Conservation (phyloP, 2,888 invertebrate genomes). For the Tromatobia lineatoria region DNA sequence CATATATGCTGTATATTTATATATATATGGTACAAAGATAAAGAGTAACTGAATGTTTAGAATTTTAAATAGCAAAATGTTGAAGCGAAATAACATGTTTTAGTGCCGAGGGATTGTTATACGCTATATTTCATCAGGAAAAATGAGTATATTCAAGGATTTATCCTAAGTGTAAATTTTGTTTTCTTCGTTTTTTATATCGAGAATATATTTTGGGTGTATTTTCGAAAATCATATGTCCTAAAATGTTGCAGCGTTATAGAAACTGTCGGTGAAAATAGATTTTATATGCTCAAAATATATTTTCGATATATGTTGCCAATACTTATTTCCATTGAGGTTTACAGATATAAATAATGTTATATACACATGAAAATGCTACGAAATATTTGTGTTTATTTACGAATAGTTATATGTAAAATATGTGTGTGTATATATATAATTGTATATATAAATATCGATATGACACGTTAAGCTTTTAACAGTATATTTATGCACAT, state of each 20-base stretch:
- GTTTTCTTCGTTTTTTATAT: not conserved
- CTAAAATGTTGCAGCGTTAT: not conserved
- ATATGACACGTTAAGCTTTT: slow-evolving; percentile 61
- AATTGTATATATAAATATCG: slow-evolving; percentile 34
- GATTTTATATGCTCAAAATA: not conserved
- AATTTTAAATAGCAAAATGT: slow-evolving; percentile 41
- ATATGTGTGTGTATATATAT: slow-evolving; percentile 34
- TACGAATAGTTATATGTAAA: slow-evolving; percentile 52
- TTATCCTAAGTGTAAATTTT: not conserved
- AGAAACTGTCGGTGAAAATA: not conserved
- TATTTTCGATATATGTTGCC: slow-evolving; percentile 4
- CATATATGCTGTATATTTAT: slow-evolving; percentile 35
- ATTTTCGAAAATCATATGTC: not conserved
- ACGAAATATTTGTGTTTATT: slow-evolving; percentile 59
- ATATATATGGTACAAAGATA: slow-evolving; percentile 54
- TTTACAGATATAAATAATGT: slow-evolving; percentile 56
- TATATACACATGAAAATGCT: slow-evolving; percentile 38
- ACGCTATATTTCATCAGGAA: slow-evolving; percentile 3
- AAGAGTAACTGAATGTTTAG: slow-evolving; percentile 46
- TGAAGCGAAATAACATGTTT: slow-evolving; percentile 25
- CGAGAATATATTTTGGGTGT: slow-evolving; percentile 2
- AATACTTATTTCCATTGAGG: slow-evolving; percentile 11
- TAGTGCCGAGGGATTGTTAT: slow-evolving; percentile 49
- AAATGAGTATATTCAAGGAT: not conserved
- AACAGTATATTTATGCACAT: slow-evolving; percentile 63